A percentile compares a stretch with the other conserved stretches of the same genome.
Conservation (phyloP, 2,113 vertebrate species). For the Rutilus rutilus region DNA sequence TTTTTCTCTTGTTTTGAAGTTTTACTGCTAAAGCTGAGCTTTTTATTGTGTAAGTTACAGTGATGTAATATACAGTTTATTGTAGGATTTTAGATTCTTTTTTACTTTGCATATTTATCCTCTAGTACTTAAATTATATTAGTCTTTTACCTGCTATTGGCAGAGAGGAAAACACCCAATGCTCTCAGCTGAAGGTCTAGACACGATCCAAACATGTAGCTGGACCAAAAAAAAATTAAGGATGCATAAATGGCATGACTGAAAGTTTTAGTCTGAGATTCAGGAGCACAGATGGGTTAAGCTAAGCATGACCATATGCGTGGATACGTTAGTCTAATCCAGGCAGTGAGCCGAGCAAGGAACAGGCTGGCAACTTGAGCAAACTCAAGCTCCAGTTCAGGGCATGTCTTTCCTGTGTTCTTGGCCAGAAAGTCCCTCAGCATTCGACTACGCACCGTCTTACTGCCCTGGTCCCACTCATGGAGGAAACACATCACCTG, state of each 20-base stretch:
- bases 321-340: slow-evolving; percentile 85
- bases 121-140: not conserved
- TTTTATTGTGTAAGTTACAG: no score
- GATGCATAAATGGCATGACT: slow-evolving; percentile 38
- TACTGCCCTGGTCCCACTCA: slow-evolving; percentile 81
- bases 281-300: not conserved
- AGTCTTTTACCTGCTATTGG: slow-evolving; percentile 79
- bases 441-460: slow-evolving; percentile 66
- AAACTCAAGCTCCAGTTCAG: slow-evolving; percentile 84
- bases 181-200: slow-evolving; percentile 80
- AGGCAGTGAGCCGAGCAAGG: slow-evolving; percentile 80
- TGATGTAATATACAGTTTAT: no score
- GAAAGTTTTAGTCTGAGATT: not conserved
- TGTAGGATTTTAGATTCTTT: no score
- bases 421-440: slow-evolving; percentile 77
- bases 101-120: no score
- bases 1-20: no score
- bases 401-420: slow-evolving; percentile 77
- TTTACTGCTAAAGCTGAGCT: no score
- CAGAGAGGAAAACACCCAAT: slow-evolving; percentile 82
- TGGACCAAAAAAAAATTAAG: slow-evolving; percentile 71
- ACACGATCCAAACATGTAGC: slow-evolving; percentile 78
- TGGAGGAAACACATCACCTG: slow-evolving; percentile 78
- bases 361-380: slow-evolving; percentile 84
- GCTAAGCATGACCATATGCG: slow-evolving; percentile 23